Conservation (phyloP, 1,140 invertebrate genomes). For the Penaeus japonicus region DNA sequence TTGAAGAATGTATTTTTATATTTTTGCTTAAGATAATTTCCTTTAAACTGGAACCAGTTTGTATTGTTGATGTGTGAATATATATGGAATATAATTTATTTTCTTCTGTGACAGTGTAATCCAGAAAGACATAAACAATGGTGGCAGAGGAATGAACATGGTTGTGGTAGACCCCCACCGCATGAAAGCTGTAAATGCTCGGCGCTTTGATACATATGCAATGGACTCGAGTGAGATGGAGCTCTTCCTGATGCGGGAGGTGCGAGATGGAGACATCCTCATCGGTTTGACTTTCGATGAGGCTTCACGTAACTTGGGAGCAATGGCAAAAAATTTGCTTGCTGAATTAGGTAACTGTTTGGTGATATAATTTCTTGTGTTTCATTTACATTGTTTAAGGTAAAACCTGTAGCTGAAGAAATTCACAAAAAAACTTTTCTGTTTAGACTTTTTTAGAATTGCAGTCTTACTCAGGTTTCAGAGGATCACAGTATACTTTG, state of each 20-base stretch:
- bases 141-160: slow-evolving; percentile 46
- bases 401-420: no score
- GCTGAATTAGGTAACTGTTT: slow-evolving; percentile 28
- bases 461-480: no score
- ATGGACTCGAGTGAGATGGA: slow-evolving; percentile 46
- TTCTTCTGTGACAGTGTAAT: slow-evolving; percentile 22
- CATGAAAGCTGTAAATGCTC: slow-evolving; percentile 37
- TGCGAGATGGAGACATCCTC: slow-evolving; percentile 42
- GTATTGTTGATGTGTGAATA: no score
- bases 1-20: no score
- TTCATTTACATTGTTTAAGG: no score
- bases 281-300: slow-evolving; percentile 47
- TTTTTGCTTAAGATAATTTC: no score
- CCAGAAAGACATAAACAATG: slow-evolving; percentile 44
- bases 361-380: background rate
- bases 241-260: slow-evolving; percentile 33
- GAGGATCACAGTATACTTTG: no score
- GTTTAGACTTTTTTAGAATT: no score
- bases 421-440: no score
- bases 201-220: slow-evolving; percentile 46
- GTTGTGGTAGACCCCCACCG: slow-evolving; percentile 29
- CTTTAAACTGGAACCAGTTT: no score
- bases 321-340: slow-evolving; percentile 26
- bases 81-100: no score
- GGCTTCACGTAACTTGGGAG: slow-evolving; percentile 41